Evolutionary conservation across 1,140 invertebrate species (phyloP).

Genomic region (Bradysia coprophila): DNA sequence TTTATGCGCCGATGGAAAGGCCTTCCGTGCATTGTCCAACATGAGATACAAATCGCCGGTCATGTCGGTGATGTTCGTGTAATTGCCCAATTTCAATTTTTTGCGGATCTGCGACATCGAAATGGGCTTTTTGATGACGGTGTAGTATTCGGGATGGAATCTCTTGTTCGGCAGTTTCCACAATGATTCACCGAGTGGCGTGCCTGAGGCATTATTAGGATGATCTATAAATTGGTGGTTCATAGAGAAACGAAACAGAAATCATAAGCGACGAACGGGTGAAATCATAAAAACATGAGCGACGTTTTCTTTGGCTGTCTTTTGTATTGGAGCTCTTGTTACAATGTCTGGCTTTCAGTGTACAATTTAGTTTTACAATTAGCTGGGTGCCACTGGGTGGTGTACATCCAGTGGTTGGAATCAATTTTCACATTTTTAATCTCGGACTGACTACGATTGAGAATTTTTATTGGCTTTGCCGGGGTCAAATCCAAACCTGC

Average conservation of each 20-base stretch:
- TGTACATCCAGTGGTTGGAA: too few relatives aligned
- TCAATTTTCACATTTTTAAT: too few relatives aligned
- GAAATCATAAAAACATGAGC: not conserved
- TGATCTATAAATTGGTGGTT: conserved; percentile 9
- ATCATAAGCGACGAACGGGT: not conserved
- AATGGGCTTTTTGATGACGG: conserved; percentile 90
- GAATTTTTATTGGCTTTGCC: too few relatives aligned
- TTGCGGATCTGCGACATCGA: conserved; percentile 84
- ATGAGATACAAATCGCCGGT: conserved; percentile 94
- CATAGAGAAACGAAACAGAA: not conserved
- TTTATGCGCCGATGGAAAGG: conserved; percentile 70
- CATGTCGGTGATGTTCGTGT: conserved; percentile 73
- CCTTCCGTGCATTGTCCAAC: conserved; percentile 93
- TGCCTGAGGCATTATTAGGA: conserved; percentile 30
- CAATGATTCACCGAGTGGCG: conserved; percentile 71
- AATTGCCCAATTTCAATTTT: conserved; percentile 73
- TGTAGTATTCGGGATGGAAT: conserved; percentile 94
- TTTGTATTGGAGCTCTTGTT: too few relatives aligned
- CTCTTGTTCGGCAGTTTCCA: conserved; percentile 78
- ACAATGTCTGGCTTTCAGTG: too few relatives aligned
- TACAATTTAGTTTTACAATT: too few relatives aligned
- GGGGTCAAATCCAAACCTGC: too few relatives aligned
- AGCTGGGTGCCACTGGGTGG: too few relatives aligned
- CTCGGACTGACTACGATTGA: too few relatives aligned
- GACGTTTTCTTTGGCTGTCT: too few relatives aligned